Evolutionary conservation across 2,113 vertebrate genomes (phyloP), one percentile per base, ranked within the genome.

Genomic region (Calyptommatus sinebrachiatus): DNA sequence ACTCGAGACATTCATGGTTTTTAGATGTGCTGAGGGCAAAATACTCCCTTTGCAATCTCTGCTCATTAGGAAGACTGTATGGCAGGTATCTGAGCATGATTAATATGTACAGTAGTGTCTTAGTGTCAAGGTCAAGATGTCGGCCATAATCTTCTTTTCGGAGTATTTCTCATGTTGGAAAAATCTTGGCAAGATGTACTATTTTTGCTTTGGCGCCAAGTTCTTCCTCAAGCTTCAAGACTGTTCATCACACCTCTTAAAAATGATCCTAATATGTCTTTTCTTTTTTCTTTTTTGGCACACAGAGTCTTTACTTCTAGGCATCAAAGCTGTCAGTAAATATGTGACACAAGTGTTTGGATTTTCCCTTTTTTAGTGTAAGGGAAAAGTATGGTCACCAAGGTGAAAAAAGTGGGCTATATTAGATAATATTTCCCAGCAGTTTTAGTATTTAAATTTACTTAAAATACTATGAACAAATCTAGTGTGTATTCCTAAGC

Each of bases 161-260:
- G 35, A 41, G 68, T 21, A 63, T 70, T 74, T 79, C 28, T 74
- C 22, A 8, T 75, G 45, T 50, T 69, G 21, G 31, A 80, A 90
- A 80, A 77, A 63, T 71, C 73, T 74, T 70, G n/a, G 5, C 84
- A 76, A 35, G 69, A 76, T 63, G 24, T 70, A 62, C 85, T 90
- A 82, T 57, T 79, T 89, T 89, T 82, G 46, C 69, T 62, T n/a
- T 24, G 20, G 2, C 68, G 73, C 85, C 85, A 88, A 85, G 28
- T 75, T 71, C 60, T 83, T 28, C n/a, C 84, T 84, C 68, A 86
- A 84, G 83, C 77, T 35, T 83, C 71, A 66, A 83, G 61, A 57
- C 29, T 57, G 63, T 83, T 77, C 35, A 24, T 10, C 87, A 63
- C 53, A 62, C 81, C 86, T 90, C 31, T 81, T 79, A 79, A 83